Evolutionary conservation across 37 sponge, comb jelly and placozoan species (phyloP).

Genomic region (Geodia barretti): DNA sequence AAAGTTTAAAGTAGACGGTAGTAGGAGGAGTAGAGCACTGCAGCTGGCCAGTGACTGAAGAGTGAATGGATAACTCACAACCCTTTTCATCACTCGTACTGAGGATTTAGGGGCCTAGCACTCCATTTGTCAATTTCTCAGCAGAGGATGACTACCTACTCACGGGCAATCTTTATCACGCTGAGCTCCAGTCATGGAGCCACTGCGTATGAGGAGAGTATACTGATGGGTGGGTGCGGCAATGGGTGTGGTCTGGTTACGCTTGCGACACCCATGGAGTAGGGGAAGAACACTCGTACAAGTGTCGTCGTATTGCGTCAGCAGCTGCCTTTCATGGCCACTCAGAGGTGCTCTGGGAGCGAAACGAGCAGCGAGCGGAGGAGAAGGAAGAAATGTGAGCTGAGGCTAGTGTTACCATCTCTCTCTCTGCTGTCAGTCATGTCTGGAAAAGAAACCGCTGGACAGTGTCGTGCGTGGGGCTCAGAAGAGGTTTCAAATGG

Average conservation of each 20-base stretch:
- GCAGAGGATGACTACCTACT: no score
- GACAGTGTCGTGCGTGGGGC: conserved; percentile 82
- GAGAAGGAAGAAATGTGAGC: neutral
- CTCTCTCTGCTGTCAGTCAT: conserved; percentile 78
- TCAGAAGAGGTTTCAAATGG: conserved; percentile 94
- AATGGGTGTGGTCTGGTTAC: no score
- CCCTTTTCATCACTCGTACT: no score
- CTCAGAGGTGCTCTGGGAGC: no score
- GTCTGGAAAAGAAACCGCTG: conserved; percentile 84
- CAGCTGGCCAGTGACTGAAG: conserved; percentile 92
- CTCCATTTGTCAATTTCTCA: no score
- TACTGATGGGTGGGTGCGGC: no score
- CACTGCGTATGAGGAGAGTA: no score
- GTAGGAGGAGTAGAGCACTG: conserved; percentile 98
- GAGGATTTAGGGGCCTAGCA: no score
- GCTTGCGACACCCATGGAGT: conserved; percentile 99
- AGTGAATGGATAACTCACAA: neutral
- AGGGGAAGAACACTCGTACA: conserved; percentile 94
- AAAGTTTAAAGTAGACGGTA: no score
- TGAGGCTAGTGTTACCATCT: no score
- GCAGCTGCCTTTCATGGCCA: conserved; percentile 83
- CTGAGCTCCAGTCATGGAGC: conserved; percentile 82
- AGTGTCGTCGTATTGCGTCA: conserved; percentile 93
- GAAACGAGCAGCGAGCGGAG: no score
- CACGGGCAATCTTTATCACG: conserved; percentile 54